phyloP scores from a whole-genome alignment of 2,888 invertebrate genomes.

The Drosophila nr. fundita region DNA sequence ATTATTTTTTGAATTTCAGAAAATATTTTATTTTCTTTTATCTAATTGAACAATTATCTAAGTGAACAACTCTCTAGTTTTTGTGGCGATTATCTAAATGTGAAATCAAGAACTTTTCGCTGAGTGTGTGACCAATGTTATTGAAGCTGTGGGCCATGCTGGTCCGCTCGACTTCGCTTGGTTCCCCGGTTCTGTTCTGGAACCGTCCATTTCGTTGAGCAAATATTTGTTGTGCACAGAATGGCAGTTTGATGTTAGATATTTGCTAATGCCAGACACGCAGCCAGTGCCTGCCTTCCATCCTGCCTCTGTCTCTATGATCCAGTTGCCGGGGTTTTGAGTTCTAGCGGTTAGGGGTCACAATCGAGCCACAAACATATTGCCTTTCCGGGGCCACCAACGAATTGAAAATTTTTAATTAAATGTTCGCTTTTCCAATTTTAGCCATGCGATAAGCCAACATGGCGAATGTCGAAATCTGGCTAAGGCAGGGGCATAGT shows the following conservation, averaged over 20 bases:
- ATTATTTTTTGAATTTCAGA: too few relatives aligned
- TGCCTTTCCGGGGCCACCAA: constrained; percentile 31
- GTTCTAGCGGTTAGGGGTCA: constrained; percentile 1
- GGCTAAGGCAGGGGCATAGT: constrained; percentile 19
- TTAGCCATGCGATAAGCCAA: constrained; percentile 56
- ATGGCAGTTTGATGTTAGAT: constrained; percentile 61
- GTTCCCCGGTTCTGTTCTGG: neutral
- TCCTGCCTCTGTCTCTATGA: constrained; percentile 4
- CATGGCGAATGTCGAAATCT: constrained; percentile 42
- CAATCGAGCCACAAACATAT: neutral
- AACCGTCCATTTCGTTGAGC: constrained; percentile 28
- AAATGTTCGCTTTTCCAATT: constrained; percentile 60
- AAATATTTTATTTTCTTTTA: too few relatives aligned
- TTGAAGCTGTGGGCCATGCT: constrained; percentile 31
- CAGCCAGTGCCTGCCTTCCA: constrained; percentile 27
- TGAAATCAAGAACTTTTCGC: neutral
- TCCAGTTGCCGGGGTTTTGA: constrained; percentile 9
- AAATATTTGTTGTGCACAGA: constrained; percentile 65
- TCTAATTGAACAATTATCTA: too few relatives aligned
- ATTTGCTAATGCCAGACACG: constrained; percentile 62
- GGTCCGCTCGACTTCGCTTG: neutral
- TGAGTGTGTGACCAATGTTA: neutral
- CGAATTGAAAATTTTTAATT: constrained; percentile 60
- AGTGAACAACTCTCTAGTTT: neutral
- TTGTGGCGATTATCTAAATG: neutral